phyloP scores from a whole-genome alignment of 2,888 invertebrate genomes.

The Melinaea menophilus region DNA sequence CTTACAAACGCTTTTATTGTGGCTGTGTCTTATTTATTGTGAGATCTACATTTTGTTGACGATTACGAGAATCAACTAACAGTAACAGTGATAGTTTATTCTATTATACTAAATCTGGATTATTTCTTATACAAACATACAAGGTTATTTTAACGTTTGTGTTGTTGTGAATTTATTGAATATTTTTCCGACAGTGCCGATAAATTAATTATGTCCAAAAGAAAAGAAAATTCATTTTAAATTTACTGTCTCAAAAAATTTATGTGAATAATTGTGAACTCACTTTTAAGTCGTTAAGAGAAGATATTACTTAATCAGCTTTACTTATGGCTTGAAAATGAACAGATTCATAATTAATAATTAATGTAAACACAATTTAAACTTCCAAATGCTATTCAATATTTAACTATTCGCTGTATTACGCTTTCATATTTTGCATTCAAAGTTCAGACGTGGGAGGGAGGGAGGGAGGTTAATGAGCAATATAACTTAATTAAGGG shows the following conservation, averaged over 20 bases:
- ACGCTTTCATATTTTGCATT: conserved; percentile 5
- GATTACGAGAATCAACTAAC: conserved; percentile 10
- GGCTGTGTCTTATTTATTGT: conserved; percentile 11
- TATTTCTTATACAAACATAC: not conserved
- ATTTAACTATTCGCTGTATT: not conserved
- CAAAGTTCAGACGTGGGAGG: conserved; percentile 15
- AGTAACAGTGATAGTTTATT: conserved; percentile 8
- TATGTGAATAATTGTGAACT: no score
- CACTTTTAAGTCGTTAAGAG: no score
- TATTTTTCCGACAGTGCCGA: no score
- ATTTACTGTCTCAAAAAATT: no score
- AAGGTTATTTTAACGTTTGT: not conserved
- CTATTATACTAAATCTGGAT: not conserved
- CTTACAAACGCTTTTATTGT: conserved; percentile 24
- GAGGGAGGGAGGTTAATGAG: conserved; percentile 10
- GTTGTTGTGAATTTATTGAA: no score
- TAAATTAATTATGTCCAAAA: no score
- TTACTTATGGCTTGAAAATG: no score
- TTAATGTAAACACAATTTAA: no score
- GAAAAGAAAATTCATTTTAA: no score
- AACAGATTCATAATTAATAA: no score
- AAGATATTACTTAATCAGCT: no score
- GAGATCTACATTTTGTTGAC: conserved; percentile 11
- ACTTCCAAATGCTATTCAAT: not conserved
- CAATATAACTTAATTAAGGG: conserved; percentile 20